phyloP scores from a whole-genome alignment of 2,888 invertebrate species.

The Xestia rhomboidea region DNA sequence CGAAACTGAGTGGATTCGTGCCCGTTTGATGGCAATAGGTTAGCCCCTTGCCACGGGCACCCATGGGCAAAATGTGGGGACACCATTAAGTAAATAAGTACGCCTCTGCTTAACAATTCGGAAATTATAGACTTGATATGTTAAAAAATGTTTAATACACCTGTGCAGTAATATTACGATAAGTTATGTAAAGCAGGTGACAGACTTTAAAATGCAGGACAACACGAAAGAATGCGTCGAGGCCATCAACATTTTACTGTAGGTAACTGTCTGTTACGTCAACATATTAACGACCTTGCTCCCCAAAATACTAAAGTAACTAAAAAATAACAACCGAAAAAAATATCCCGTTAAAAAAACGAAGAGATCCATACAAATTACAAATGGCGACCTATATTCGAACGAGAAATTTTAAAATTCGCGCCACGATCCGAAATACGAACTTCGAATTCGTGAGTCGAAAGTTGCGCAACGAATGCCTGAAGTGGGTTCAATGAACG shows the following conservation, averaged over 20 bases:
- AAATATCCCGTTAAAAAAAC: conserved; percentile 63
- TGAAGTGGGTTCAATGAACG: conserved; percentile 82
- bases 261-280: conserved; percentile 49
- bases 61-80: background rate
- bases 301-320: conserved; percentile 51
- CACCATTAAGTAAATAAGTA: background rate
- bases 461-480: conserved; percentile 79
- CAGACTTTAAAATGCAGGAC: conserved; percentile 45
- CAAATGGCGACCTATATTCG: conserved; percentile 77
- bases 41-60: background rate
- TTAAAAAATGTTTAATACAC: background rate
- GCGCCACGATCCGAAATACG: conserved; percentile 72
- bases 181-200: conserved; percentile 32
- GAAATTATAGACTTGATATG: background rate
- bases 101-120: background rate
- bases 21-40: background rate
- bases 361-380: conserved; percentile 78
- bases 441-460: conserved; percentile 68
- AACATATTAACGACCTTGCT: conserved; percentile 66
- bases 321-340: conserved; percentile 51
- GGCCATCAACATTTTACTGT: conserved; percentile 46
- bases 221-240: conserved; percentile 38
- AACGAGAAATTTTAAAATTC: conserved; percentile 83
- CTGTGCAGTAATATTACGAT: conserved; percentile 6
- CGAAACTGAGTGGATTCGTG: background rate